Conservation (phyloP, 2,113 vertebrate species). For the Phalacrocorax brasilianus region DNA sequence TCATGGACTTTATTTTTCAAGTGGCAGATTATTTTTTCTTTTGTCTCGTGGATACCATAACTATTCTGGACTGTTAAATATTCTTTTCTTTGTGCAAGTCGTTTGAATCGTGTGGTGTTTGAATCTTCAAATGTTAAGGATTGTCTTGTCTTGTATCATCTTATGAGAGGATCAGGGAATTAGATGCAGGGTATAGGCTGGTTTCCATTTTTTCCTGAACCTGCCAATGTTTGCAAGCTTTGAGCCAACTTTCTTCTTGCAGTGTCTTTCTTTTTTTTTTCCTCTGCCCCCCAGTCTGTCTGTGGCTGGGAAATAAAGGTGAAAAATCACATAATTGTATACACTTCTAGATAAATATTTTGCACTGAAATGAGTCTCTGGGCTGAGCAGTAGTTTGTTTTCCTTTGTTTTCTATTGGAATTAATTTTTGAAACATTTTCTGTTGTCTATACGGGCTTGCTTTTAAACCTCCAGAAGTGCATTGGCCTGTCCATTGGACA, state of each 20-base stretch:
- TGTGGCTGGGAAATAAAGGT: neutral
- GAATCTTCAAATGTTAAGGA: neutral
- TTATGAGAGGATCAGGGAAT: neutral
- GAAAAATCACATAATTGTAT: neutral
- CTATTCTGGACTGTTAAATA: neutral
- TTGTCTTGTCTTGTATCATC: neutral
- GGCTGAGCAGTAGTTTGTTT: neutral
- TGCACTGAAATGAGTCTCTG: neutral
- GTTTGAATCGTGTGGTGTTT: neutral
- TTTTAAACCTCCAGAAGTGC: neutral
- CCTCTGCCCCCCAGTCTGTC: neutral
- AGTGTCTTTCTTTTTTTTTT: neutral
- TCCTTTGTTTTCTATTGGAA: neutral
- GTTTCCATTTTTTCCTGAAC: neutral
- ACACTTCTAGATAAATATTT: neutral
- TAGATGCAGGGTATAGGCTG: neutral
- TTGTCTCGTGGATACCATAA: neutral
- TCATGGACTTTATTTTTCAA: neutral
- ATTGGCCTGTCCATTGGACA: neutral
- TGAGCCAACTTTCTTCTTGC: neutral
- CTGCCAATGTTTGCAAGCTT: neutral
- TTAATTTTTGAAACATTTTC: neutral
- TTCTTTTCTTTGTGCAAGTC: neutral
- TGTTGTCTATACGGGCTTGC: neutral
- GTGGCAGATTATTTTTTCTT: neutral